A percentile compares a stretch with the other conserved stretches of the same genome.
phyloP scores from a whole-genome alignment of 2,113 vertebrate species.

The Melanostigma gelatinosum region DNA sequence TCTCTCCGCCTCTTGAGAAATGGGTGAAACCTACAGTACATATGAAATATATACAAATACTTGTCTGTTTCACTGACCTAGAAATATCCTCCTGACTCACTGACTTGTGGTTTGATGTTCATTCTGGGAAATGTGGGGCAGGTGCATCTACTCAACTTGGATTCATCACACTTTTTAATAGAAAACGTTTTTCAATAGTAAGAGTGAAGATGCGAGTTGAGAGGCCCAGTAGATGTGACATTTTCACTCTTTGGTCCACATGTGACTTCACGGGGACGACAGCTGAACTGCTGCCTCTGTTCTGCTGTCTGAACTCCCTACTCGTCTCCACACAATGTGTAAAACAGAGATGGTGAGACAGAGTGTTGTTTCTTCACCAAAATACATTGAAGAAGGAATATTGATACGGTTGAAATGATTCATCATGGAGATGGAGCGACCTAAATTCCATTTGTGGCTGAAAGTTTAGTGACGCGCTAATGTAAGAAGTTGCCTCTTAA shows the following conservation, averaged over 20 bases:
- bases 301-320: background rate
- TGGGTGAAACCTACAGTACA: slow-evolving; percentile 23
- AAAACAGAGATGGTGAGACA: background rate
- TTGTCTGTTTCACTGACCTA: slow-evolving; percentile 67
- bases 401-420: background rate
- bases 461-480: background rate
- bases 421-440: background rate
- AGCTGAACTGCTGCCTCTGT: slow-evolving; percentile 6
- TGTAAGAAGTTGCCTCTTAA: background rate
- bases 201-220: background rate
- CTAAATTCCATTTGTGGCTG: background rate
- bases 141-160: slow-evolving; percentile 15
- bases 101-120: slow-evolving; percentile 39
- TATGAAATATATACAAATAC: slow-evolving; percentile 25
- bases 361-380: background rate
- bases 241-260: background rate
- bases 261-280: background rate
- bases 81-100: slow-evolving; percentile 55
- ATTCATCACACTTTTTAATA: background rate
- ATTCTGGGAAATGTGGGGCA: slow-evolving; percentile 25
- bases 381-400: background rate
- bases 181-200: background rate
- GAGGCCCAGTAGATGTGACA: background rate
- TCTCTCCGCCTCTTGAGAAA: background rate
- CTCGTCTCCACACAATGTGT: background rate